phyloP scores from a whole-genome alignment of 2,888 invertebrate species.

The Lottia gigantea region DNA sequence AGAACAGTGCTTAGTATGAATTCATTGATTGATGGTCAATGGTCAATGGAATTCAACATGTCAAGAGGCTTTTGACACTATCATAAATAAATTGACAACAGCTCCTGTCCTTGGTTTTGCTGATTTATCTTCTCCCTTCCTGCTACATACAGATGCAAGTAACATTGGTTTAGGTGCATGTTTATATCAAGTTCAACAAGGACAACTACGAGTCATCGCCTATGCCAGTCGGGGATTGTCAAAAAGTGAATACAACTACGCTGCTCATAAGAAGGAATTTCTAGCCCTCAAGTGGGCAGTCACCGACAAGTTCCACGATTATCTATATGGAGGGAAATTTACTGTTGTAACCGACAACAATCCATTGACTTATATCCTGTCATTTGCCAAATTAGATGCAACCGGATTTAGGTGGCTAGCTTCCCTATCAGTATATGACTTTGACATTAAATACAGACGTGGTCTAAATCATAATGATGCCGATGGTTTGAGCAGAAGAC shows the following conservation, averaged over 20 bases:
- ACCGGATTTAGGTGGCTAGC: background rate
- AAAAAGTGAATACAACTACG: constrained; percentile 28
- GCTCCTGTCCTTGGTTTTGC: too few relatives aligned
- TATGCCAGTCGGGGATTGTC: too few relatives aligned
- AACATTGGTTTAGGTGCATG: too few relatives aligned
- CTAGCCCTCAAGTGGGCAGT: constrained; percentile 31
- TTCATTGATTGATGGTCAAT: too few relatives aligned
- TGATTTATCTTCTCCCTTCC: too few relatives aligned
- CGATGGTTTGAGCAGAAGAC: background rate
- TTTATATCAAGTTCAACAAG: too few relatives aligned
- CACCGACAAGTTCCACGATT: constrained; percentile 25
- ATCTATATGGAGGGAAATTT: constrained; percentile 26
- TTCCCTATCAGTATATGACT: background rate
- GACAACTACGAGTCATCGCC: too few relatives aligned
- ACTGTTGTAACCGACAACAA: constrained; percentile 34
- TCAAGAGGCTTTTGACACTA: too few relatives aligned
- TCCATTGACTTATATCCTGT: constrained; percentile 32
- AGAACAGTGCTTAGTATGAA: too few relatives aligned
- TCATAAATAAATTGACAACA: too few relatives aligned
- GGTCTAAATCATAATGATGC: constrained; percentile 10
- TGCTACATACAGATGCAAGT: too few relatives aligned
- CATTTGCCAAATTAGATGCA: background rate
- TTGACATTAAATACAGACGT: background rate
- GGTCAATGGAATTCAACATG: too few relatives aligned
- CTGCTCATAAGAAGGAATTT: constrained; percentile 31